Percentiles rank a stretch among this genome's conserved stretches.
phyloP scores from a whole-genome alignment of 1,140 invertebrate genomes.

The Nephotettix cincticeps region DNA sequence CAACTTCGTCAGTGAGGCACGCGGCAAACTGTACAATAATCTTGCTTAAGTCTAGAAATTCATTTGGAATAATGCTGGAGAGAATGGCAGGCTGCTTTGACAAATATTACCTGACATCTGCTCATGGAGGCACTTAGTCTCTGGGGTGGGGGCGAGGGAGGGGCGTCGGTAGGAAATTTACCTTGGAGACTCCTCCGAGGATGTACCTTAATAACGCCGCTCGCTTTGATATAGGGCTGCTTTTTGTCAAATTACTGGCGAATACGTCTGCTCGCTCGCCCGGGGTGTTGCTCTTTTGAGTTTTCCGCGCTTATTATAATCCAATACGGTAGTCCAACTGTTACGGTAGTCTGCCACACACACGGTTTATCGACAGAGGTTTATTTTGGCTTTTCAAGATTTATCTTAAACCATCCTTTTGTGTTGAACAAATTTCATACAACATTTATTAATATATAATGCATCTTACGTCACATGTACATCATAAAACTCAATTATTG shows the following conservation, averaged over 20 bases:
- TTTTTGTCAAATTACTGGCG: conserved; percentile 4
- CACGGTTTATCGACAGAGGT: no score
- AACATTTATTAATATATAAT: no score
- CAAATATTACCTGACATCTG: conserved; percentile 9
- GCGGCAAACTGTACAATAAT: background rate
- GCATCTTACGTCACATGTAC: no score
- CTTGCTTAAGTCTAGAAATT: conserved; percentile 1
- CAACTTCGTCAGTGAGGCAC: background rate
- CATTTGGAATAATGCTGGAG: conserved; percentile 1
- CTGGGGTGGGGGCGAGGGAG: background rate
- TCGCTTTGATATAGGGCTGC: conserved; percentile 1
- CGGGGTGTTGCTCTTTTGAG: background rate
- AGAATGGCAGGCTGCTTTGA: conserved; percentile 9
- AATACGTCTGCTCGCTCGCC: background rate
- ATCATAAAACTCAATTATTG: no score
- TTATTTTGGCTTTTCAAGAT: no score
- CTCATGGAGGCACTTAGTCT: conserved; percentile 8
- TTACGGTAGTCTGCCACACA: no score
- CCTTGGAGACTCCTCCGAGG: background rate
- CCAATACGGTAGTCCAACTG: no score
- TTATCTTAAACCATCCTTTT: no score
- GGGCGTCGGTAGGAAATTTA: background rate
- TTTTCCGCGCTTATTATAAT: no score
- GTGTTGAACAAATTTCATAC: no score
- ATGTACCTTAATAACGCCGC: conserved; percentile 1